Conservation (phyloP, 2,797 vertebrate species). For the Tinamus major region DNA sequence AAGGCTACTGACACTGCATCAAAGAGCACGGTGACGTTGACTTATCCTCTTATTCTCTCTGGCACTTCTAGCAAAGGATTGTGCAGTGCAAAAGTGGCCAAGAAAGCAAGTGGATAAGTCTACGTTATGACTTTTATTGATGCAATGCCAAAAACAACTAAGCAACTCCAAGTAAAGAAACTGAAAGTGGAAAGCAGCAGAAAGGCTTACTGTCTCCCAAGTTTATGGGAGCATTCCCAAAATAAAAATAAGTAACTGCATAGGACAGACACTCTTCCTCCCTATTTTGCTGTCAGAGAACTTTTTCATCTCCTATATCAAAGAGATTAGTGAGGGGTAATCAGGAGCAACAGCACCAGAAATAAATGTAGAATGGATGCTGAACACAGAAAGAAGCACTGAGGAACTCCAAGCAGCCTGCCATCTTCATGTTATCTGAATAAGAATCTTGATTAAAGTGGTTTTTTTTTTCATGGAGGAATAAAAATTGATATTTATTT, state of each 20-base stretch:
- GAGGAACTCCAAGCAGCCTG: background rate
- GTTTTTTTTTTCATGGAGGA: background rate
- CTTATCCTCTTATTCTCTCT: constrained; percentile 65
- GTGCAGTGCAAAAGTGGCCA: constrained; percentile 35
- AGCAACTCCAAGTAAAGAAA: constrained; percentile 53
- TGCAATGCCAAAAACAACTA: constrained; percentile 53
- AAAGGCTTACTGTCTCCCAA: constrained; percentile 51
- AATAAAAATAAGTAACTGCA: constrained; percentile 29
- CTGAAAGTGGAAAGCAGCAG: constrained; percentile 55
- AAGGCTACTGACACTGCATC: constrained; percentile 60
- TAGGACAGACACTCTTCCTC: background rate
- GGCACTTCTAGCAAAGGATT: constrained; percentile 49
- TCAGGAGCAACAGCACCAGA: background rate
- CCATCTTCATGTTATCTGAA: background rate
- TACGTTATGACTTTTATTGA: constrained; percentile 46
- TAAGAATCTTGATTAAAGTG: background rate
- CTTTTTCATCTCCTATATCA: background rate
- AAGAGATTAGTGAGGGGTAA: background rate
- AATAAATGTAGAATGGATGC: background rate
- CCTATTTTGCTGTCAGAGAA: constrained; percentile 23
- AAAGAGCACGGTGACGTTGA: constrained; percentile 47
- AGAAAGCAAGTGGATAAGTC: constrained; percentile 53
- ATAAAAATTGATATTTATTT: background rate
- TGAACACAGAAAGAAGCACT: background rate
- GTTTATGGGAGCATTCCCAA: constrained; percentile 34